A percentile compares a stretch with the other conserved stretches of the same genome.
Conservation (phyloP, 2,113 vertebrate genomes). For the Hirundichthys speculiger region DNA sequence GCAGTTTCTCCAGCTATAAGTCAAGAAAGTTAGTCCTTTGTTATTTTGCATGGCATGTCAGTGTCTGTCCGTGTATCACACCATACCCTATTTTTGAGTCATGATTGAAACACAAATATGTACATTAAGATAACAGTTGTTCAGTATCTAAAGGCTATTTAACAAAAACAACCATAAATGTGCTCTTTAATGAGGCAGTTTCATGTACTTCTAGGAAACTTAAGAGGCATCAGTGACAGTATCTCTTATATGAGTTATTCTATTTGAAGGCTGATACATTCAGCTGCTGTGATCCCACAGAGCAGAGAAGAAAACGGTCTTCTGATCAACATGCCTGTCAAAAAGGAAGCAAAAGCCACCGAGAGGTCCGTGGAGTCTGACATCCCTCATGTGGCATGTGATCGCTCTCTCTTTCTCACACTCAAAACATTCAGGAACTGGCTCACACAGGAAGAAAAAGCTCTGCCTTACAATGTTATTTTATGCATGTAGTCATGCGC, state of each 20-base stretch:
- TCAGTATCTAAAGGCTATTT: background rate
- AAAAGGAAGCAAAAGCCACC: conserved; percentile 24
- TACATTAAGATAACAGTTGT: background rate
- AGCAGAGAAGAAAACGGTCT: conserved; percentile 22
- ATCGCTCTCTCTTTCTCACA: background rate
- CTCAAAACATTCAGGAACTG: no score
- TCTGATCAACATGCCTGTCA: conserved; percentile 50
- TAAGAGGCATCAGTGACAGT: background rate
- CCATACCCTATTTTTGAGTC: no score
- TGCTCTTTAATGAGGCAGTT: background rate
- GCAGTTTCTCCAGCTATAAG: no score
- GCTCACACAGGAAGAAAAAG: background rate
- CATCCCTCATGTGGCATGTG: conserved; percentile 18
- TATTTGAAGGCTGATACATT: background rate
- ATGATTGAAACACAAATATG: no score
- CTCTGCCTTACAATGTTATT: background rate
- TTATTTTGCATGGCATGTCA: no score
- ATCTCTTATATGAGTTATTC: background rate
- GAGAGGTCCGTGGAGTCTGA: conserved; percentile 25
- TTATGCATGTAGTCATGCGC: background rate
- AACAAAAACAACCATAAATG: background rate
- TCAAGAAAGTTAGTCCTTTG: no score
- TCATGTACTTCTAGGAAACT: background rate
- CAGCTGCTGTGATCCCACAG: background rate
- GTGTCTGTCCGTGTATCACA: no score